Conservation (phyloP, 1,140 invertebrate species). For the Phenacoccus solenopsis region DNA sequence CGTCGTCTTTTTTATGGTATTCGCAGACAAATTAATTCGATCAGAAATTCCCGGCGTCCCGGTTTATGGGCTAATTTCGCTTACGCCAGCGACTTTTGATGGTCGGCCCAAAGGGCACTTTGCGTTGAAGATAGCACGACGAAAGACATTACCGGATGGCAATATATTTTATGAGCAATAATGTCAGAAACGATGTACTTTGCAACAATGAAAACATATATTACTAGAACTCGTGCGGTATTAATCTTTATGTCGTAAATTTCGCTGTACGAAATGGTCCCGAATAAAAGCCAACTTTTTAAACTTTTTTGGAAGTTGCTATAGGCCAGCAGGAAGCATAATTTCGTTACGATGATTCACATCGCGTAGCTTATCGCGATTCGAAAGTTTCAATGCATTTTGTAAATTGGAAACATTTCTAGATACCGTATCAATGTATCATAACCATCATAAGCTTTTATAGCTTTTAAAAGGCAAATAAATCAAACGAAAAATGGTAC, state of each 20-base stretch:
- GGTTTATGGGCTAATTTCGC: slow-evolving; percentile 12
- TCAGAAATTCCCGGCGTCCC: slow-evolving; percentile 13
- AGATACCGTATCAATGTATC: too few species aligned
- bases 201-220: slow-evolving; percentile 17
- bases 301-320: too few species aligned
- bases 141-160: slow-evolving; percentile 12
- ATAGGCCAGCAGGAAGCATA: too few species aligned
- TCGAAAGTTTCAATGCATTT: too few species aligned
- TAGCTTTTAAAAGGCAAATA: too few species aligned
- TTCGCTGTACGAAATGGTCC: neutral
- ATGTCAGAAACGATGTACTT: slow-evolving; percentile 12
- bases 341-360: too few species aligned
- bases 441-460: too few species aligned
- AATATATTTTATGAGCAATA: slow-evolving; percentile 16
- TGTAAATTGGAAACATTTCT: too few species aligned
- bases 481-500: too few species aligned
- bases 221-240: slow-evolving; percentile 11
- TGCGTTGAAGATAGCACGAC: neutral
- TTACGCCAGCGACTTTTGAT: neutral
- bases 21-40: slow-evolving; percentile 15
- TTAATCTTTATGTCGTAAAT: slow-evolving; percentile 8
- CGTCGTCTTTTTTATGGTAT: slow-evolving; percentile 7
- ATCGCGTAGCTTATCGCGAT: too few species aligned
- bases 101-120: neutral
- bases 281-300: neutral